These are phyloP conservation scores for Machimus rusticus DNA, from an alignment of 2,888 invertebrate species.

Conservation along the genomic window DNA sequence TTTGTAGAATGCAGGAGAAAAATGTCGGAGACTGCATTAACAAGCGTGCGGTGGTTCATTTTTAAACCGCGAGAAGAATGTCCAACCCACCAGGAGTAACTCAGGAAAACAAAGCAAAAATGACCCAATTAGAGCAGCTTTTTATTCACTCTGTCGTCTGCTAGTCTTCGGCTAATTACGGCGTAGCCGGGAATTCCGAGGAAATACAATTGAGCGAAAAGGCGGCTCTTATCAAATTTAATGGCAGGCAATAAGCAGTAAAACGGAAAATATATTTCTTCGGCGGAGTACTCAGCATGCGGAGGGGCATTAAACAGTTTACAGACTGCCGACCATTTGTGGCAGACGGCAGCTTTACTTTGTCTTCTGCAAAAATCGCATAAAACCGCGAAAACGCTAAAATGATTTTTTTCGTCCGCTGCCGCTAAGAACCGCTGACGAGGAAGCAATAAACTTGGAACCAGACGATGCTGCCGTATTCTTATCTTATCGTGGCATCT, in stretches of 20 bases:
- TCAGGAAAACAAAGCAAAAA: not conserved
- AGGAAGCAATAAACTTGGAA: not conserved
- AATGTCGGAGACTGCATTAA: not conserved
- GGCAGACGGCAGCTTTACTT: not conserved
- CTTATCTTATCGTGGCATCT: not conserved
- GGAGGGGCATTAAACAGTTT: not conserved
- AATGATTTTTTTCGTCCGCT: not conserved
- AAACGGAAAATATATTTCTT: slow-evolving; percentile 3
- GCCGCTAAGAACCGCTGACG: not conserved
- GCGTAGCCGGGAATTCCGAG: not conserved
- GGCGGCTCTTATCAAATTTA: slow-evolving; percentile 6
- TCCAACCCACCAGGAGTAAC: not conserved
- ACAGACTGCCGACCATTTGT: not conserved
- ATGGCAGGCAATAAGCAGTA: slow-evolving; percentile 20
- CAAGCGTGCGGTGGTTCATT: not conserved
- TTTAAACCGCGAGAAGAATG: not conserved
- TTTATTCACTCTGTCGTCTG: slow-evolving; percentile 6
- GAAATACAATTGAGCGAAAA: not conserved
- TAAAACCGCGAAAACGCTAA: not conserved
- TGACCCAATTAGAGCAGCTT: slow-evolving; percentile 26
- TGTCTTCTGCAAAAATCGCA: not conserved
- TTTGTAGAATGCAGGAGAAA: not conserved
- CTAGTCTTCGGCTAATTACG: slow-evolving; percentile 3
- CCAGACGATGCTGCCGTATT: not conserved
- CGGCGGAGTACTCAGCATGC: not conserved